Percentiles rank a stretch among this genome's conserved stretches.
Evolutionary conservation across 2,113 vertebrate genomes (phyloP).

Genomic region (Aegotheles bennettii): DNA sequence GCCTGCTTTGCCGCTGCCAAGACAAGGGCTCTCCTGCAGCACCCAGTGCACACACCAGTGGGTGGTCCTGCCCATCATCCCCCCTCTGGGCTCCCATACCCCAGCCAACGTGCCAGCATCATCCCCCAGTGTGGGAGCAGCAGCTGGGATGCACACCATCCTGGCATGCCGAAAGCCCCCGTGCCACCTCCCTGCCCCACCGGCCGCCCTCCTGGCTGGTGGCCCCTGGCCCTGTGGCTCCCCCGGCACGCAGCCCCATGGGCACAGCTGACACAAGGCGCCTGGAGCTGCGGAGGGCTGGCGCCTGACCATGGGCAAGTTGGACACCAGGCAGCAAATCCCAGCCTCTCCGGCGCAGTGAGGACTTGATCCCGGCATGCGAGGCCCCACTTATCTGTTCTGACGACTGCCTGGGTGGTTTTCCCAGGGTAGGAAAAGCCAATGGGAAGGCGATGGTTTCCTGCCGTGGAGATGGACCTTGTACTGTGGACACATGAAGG

Average conservation of each 20-base stretch:
- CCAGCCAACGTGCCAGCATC: background rate
- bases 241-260: accelerated
- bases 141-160: background rate
- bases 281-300: background rate
- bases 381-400: background rate
- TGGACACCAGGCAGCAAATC: background rate
- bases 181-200: too few relatives aligned
- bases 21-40: background rate
- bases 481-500: background rate
- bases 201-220: accelerated
- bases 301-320: accelerated
- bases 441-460: background rate
- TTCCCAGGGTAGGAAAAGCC: background rate
- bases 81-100: background rate
- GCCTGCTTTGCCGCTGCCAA: background rate
- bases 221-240: accelerated
- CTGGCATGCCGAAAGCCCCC: accelerated
- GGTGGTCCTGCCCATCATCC: background rate
- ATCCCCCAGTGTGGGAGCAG: background rate
- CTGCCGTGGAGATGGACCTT: background rate
- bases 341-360: background rate
- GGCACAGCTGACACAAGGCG: background rate
- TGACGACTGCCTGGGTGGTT: background rate
- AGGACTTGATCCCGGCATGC: accelerated
- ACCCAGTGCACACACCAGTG: accelerated